Conservation (phyloP, 2,797 vertebrate genomes). For the Crossoptilon crossoptilon region DNA sequence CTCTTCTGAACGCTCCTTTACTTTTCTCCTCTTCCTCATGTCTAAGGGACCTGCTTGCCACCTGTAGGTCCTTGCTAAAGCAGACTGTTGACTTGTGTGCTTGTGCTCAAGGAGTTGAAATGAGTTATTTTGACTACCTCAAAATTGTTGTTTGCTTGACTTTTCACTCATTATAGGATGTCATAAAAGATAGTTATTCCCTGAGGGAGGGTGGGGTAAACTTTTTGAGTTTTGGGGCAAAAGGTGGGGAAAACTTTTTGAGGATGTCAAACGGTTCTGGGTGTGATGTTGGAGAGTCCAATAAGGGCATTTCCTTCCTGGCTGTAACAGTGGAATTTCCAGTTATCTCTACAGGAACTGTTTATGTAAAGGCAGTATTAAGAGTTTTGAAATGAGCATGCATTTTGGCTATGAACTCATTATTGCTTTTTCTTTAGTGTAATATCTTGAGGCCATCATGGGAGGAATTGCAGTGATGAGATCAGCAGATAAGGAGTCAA, state of each 20-base stretch:
- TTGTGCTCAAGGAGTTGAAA: neutral
- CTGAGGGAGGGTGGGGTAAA: neutral
- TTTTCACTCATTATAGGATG: neutral
- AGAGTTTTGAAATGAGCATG: slow-evolving; percentile 30
- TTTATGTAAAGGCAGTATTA: neutral
- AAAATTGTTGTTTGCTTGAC: neutral
- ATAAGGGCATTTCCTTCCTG: neutral
- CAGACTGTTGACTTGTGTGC: neutral
- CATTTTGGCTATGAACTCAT: neutral
- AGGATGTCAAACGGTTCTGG: neutral
- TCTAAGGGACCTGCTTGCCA: neutral
- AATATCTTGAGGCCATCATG: neutral
- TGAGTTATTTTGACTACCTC: neutral
- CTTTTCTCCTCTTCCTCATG: neutral
- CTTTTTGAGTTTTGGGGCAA: neutral
- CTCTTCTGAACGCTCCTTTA: neutral
- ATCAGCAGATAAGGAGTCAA: neutral
- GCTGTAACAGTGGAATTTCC: slow-evolving; percentile 22
- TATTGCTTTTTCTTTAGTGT: neutral
- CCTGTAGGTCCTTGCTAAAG: neutral
- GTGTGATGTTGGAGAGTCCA: neutral
- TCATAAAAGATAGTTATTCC: neutral
- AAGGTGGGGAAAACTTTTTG: neutral
- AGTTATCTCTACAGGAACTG: neutral
- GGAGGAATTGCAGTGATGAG: neutral